Evolutionary conservation across 2,888 invertebrate genomes (phyloP).

Genomic region (Harpalus rufipes): DNA sequence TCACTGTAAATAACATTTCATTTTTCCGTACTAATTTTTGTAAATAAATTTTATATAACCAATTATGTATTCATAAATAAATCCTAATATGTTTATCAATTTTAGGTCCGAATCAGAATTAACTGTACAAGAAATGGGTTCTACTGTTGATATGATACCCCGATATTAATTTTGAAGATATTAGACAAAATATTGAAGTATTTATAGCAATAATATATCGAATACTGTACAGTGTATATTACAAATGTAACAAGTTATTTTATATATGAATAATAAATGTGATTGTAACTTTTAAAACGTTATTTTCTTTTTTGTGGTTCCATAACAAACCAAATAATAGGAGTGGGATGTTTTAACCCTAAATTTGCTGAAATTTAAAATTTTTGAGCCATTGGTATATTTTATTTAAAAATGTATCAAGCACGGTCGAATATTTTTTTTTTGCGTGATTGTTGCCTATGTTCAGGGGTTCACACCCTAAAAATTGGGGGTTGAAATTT

Average conservation of each 20-base stretch:
- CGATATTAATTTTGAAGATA: slow-evolving; percentile 43
- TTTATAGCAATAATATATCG: slow-evolving; percentile 36
- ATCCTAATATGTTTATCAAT: not conserved
- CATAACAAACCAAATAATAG: no score
- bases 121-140: slow-evolving; percentile 61
- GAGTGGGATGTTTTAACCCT: no score
- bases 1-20: slow-evolving; percentile 30
- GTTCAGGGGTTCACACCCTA: no score
- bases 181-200: slow-evolving; percentile 10
- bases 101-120: slow-evolving; percentile 60
- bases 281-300: not conserved
- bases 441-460: no score
- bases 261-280: not conserved
- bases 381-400: no score
- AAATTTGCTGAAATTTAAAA: no score
- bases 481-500: no score
- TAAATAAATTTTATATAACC: not conserved
- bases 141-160: slow-evolving; percentile 59
- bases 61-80: not conserved
- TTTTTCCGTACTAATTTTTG: not conserved
- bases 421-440: no score
- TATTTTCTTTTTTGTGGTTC: not conserved
- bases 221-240: slow-evolving; percentile 62
- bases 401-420: no score
- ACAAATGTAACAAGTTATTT: slow-evolving; percentile 34